Conservation (phyloP, 2,888 invertebrate species). For the Chaetoderma sp. region DNA sequence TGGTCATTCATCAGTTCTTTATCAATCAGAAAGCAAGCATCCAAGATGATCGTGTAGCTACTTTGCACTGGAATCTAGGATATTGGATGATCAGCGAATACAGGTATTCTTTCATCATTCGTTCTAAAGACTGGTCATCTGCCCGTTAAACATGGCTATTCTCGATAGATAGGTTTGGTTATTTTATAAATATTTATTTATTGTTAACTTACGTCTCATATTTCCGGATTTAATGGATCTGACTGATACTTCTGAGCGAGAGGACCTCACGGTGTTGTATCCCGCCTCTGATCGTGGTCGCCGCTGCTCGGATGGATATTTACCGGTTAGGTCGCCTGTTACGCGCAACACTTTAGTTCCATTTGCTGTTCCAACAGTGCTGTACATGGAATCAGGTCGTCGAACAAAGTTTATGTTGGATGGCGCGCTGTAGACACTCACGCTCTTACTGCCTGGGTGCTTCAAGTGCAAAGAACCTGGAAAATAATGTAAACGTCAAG, state of each 20-base stretch:
- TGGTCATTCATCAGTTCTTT: no score
- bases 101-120: no score
- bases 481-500: conserved; percentile 12
- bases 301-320: conserved; percentile 45
- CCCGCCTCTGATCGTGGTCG: conserved; percentile 48
- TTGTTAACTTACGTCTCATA: conserved; percentile 56
- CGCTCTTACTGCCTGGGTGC: conserved; percentile 43
- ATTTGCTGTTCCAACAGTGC: no score
- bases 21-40: no score
- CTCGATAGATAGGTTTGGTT: no score
- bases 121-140: no score
- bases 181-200: no score
- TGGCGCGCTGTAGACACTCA: conserved; percentile 55
- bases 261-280: conserved; percentile 39
- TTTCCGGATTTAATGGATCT: conserved; percentile 49
- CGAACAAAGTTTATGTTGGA: conserved; percentile 46
- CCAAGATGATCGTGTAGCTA: no score
- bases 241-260: conserved; percentile 37
- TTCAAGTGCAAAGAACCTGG: conserved; percentile 51
- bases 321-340: conserved; percentile 57
- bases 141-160: no score
- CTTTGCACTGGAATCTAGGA: no score
- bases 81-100: no score
- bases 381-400: conserved; percentile 34
- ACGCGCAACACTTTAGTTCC: conserved; percentile 51